Percentiles rank a stretch among this genome's conserved stretches.
Evolutionary conservation across 2,113 vertebrate species (phyloP).

Genomic region (Xiphorhynchus elegans): DNA sequence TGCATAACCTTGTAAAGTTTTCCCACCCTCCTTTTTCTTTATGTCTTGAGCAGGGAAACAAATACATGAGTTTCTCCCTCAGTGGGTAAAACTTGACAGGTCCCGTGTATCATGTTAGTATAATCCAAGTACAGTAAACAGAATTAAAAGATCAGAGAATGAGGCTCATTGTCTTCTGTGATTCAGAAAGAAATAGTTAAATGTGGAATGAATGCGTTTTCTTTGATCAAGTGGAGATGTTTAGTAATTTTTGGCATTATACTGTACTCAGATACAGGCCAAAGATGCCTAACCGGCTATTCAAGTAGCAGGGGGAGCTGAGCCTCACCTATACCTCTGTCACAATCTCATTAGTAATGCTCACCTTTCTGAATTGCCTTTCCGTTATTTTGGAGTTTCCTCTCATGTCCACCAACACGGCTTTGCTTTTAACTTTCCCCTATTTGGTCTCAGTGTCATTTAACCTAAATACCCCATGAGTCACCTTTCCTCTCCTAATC

Average conservation of each 20-base stretch:
- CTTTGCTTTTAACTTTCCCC: neutral
- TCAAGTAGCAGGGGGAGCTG: neutral
- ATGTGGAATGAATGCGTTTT: neutral
- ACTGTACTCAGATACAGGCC: neutral
- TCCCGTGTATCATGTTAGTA: neutral
- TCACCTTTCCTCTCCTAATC: neutral
- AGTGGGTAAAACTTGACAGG: neutral
- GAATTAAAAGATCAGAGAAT: neutral
- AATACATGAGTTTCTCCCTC: neutral
- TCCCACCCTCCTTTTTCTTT: neutral
- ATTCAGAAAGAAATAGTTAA: neutral
- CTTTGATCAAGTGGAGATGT: neutral
- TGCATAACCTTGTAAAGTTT: neutral
- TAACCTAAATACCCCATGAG: neutral
- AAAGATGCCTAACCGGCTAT: neutral
- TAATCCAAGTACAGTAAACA: neutral
- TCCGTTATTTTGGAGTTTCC: slow-evolving; percentile 4
- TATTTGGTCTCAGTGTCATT: neutral
- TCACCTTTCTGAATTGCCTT: neutral
- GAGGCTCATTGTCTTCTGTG: neutral
- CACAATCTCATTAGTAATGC: neutral
- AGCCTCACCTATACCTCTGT: neutral
- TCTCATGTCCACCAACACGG: neutral
- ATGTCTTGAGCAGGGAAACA: neutral
- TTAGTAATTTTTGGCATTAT: neutral